Conservation (phyloP, 53 echinoderm and acorn worm genomes). For the Stichopus horrens region DNA sequence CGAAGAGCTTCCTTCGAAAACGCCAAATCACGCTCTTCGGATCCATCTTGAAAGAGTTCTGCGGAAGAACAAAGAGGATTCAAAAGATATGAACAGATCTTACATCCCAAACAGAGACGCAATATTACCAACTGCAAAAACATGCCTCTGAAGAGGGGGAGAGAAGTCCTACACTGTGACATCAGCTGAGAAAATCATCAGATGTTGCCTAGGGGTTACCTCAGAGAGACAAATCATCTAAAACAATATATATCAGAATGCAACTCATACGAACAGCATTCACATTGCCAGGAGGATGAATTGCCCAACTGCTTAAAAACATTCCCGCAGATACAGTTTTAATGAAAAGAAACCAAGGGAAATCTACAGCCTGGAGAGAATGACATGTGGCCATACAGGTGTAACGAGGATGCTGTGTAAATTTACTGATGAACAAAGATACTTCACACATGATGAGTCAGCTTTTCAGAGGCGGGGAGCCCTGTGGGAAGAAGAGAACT, state of each 20-base stretch:
- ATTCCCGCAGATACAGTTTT: neutral
- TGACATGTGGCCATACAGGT: conserved; percentile 12
- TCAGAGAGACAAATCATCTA: too few relatives aligned
- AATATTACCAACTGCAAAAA: too few relatives aligned
- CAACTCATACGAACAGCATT: neutral
- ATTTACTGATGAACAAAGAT: neutral
- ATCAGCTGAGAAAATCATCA: too few relatives aligned
- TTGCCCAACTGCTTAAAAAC: neutral
- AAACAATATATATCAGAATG: too few relatives aligned
- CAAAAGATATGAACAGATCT: too few relatives aligned
- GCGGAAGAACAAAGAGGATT: neutral
- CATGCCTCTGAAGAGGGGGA: too few relatives aligned
- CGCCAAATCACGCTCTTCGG: conserved; percentile 32
- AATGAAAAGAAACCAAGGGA: neutral
- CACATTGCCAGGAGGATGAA: neutral
- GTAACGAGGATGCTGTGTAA: conserved; percentile 13
- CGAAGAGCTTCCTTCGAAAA: conserved; percentile 45
- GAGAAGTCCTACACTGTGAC: too few relatives aligned
- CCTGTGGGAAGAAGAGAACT: neutral
- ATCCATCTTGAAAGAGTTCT: conserved; percentile 32
- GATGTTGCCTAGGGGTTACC: too few relatives aligned
- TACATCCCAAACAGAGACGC: too few relatives aligned
- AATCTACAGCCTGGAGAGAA: neutral
- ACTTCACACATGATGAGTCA: conserved; percentile 16
- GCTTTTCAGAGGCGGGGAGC: neutral